Conservation (phyloP, 2,888 invertebrate genomes). For the Phragmatobia fuliginosa region DNA sequence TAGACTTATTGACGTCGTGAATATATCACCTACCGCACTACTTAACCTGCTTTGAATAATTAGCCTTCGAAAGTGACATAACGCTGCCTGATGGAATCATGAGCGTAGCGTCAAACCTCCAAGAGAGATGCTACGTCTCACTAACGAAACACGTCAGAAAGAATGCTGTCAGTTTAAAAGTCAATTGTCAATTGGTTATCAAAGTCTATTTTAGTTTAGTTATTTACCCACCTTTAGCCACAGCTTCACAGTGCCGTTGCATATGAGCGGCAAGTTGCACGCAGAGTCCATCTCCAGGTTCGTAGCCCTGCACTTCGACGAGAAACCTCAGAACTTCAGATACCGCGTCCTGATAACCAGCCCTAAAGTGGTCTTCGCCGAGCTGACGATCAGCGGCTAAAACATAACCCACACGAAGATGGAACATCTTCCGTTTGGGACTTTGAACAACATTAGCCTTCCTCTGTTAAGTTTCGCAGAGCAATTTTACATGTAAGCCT, state of each 20-base stretch:
- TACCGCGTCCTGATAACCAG: slow-evolving; percentile 96
- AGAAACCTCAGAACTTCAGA: slow-evolving; percentile 96
- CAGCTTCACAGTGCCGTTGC: slow-evolving; percentile 92
- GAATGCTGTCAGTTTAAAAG: too few species aligned
- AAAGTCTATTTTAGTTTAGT: not conserved
- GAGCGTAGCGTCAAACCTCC: too few species aligned
- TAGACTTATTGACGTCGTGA: too few species aligned
- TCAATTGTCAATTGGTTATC: too few species aligned
- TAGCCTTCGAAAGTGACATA: too few species aligned
- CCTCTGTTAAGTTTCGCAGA: slow-evolving; percentile 58
- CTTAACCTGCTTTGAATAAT: too few species aligned
- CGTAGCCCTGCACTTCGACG: slow-evolving; percentile 93
- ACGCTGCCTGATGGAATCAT: too few species aligned
- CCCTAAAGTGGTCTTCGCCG: slow-evolving; percentile 85
- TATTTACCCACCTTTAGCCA: slow-evolving; percentile 81
- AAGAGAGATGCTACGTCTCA: too few species aligned
- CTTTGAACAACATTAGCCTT: slow-evolving; percentile 70
- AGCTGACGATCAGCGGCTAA: slow-evolving; percentile 73
- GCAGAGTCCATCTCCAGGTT: slow-evolving; percentile 93
- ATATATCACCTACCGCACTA: too few species aligned
- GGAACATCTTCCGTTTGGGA: slow-evolving; percentile 68
- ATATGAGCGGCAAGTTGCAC: slow-evolving; percentile 93
- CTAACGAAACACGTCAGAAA: too few species aligned
- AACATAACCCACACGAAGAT: slow-evolving; percentile 72
- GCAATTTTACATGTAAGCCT: slow-evolving; percentile 46